Evolutionary conservation across 2,888 invertebrate genomes (phyloP).

Genomic region (Dolichopus griseipennis): DNA sequence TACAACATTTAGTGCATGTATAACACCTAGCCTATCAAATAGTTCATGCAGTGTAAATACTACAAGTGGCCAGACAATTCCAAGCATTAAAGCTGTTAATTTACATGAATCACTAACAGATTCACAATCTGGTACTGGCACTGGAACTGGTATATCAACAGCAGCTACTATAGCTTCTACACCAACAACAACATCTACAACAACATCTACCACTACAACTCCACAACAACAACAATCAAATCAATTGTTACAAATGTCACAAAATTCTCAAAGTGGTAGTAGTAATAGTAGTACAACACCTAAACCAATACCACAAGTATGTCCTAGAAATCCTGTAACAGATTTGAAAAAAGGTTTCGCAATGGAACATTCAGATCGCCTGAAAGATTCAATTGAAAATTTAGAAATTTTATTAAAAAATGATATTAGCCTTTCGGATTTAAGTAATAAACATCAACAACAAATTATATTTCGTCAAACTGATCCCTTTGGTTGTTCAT

Average conservation of each 20-base stretch:
- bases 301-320: slow-evolving; percentile 15
- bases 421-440: slow-evolving; percentile 41
- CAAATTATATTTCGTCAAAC: slow-evolving; percentile 36
- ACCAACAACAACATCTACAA: background rate
- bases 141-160: slow-evolving; percentile 25
- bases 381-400: slow-evolving; percentile 43
- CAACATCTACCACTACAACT: slow-evolving; percentile 10
- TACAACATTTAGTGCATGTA: slow-evolving; percentile 35
- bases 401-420: slow-evolving; percentile 42
- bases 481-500: slow-evolving; percentile 23
- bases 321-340: slow-evolving; percentile 31
- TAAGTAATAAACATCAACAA: slow-evolving; percentile 41
- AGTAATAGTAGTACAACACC: background rate
- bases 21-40: slow-evolving; percentile 37
- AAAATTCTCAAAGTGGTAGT: background rate
- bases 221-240: slow-evolving; percentile 11
- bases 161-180: slow-evolving; percentile 25
- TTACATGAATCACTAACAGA: background rate
- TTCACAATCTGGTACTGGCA: slow-evolving; percentile 24
- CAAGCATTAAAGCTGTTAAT: slow-evolving; percentile 24
- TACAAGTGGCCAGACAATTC: slow-evolving; percentile 28
- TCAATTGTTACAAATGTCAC: slow-evolving; percentile 16
- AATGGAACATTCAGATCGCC: slow-evolving; percentile 29
- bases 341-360: slow-evolving; percentile 36
- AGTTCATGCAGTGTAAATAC: slow-evolving; percentile 32